Percentiles rank a stretch among this genome's conserved stretches.
These are phyloP conservation scores for Halichoerus grypus DNA, from an alignment of 2,113 vertebrate genomes.

Conservation along the genomic window DNA sequence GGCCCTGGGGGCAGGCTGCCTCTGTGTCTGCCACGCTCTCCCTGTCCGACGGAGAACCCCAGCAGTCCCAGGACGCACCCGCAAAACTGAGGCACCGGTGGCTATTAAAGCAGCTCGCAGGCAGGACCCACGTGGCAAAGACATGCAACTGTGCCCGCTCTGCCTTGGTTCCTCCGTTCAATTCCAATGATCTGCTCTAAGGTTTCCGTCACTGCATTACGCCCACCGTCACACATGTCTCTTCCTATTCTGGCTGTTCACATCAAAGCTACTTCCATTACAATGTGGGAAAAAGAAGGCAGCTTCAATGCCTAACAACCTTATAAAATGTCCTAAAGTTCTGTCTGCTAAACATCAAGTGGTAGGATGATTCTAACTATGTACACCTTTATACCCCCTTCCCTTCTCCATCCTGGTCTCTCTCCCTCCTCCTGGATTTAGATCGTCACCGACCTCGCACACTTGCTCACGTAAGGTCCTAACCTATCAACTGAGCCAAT, in stretches of 20 bases:
- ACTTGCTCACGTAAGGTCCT: neutral
- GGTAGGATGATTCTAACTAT: too few relatives aligned
- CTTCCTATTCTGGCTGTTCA: neutral
- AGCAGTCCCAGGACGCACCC: too few relatives aligned
- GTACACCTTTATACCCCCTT: too few relatives aligned
- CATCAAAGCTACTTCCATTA: too few relatives aligned
- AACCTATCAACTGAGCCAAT: neutral
- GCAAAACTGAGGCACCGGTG: neutral
- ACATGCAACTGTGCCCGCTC: neutral
- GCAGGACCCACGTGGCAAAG: fast-evolving
- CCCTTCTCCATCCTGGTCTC: too few relatives aligned
- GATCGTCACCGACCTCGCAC: neutral
- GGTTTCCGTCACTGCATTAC: fast-evolving
- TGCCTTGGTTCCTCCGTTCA: neutral
- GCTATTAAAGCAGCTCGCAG: neutral
- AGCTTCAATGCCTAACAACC: neutral
- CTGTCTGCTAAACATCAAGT: neutral
- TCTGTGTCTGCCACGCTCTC: neutral
- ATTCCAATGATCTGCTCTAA: too few relatives aligned
- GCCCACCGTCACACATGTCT: neutral
- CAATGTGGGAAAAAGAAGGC: fast-evolving
- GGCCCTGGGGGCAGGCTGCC: neutral
- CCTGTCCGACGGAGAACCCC: neutral
- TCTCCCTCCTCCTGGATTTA: neutral
- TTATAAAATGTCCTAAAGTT: neutral